Percentiles rank a stretch among this genome's conserved stretches.
These are phyloP conservation scores for Neofelis nebulosa DNA, from an alignment of 2,113 vertebrate species.

Conservation along the genomic window DNA sequence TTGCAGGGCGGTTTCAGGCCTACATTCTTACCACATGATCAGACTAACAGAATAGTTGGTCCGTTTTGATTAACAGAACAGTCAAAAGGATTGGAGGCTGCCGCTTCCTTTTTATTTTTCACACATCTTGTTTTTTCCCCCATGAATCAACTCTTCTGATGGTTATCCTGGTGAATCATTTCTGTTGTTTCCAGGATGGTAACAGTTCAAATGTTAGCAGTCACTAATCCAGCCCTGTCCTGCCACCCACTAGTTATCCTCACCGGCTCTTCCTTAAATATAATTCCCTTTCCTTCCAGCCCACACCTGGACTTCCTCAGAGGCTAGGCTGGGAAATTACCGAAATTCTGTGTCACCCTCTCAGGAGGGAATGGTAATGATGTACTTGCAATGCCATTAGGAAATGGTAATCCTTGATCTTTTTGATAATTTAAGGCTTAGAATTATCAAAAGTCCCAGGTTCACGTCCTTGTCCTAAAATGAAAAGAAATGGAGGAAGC, in stretches of 20 bases:
- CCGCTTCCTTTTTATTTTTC: conserved; percentile 4
- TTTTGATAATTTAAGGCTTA: conserved; percentile 36
- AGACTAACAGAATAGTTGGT: not conserved
- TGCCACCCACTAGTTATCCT: not conserved
- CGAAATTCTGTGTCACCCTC: not conserved
- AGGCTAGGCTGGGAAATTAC: not conserved
- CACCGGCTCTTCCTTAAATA: conserved; percentile 26
- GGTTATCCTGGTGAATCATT: conserved; percentile 32
- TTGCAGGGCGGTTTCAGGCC: not conserved
- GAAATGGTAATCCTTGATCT: conserved; percentile 14
- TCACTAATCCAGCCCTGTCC: not conserved
- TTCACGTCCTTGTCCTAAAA: conserved; percentile 33
- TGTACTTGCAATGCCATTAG: not conserved
- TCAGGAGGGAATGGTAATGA: not conserved
- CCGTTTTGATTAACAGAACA: not conserved
- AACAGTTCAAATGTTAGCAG: not conserved
- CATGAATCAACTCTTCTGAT: not conserved
- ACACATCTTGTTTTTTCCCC: not conserved
- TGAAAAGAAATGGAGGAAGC: conserved; percentile 52
- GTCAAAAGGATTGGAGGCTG: conserved; percentile 1
- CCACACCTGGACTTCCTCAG: not conserved
- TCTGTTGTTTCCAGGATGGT: conserved; percentile 1
- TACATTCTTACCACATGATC: not conserved
- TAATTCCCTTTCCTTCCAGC: conserved; percentile 14
- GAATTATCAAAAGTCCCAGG: conserved; percentile 14